Evolutionary conservation across 2,113 vertebrate genomes (phyloP).

Genomic region (Etia nguti): DNA sequence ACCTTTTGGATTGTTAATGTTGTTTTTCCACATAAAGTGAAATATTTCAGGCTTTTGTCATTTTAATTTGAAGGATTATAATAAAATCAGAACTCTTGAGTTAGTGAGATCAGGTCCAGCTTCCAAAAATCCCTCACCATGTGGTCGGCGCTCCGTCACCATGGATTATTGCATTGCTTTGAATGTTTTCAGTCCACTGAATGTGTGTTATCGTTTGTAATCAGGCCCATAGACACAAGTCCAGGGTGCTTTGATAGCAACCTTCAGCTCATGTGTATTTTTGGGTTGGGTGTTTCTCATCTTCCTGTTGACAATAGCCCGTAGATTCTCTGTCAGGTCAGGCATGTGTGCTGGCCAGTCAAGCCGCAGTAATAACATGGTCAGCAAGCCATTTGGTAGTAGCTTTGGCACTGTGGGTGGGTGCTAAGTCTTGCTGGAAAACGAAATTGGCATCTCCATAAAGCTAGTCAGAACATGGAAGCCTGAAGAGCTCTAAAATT

Average conservation of each 20-base stretch:
- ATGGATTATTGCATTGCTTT: background rate
- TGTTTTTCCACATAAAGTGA: background rate
- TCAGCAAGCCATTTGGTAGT: background rate
- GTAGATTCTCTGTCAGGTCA: background rate
- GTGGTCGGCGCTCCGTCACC: too few species aligned
- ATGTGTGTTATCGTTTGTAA: fast-evolving
- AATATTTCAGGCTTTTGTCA: background rate
- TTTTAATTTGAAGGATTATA: background rate
- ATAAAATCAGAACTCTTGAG: background rate
- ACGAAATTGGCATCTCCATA: background rate
- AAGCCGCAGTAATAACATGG: background rate
- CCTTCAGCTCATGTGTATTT: background rate
- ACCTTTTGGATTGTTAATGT: background rate
- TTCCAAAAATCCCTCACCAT: fast-evolving
- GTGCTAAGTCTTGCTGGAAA: background rate
- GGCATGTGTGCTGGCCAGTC: background rate
- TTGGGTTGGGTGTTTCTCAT: background rate
- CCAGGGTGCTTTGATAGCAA: background rate
- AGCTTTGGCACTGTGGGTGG: background rate
- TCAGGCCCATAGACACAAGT: background rate
- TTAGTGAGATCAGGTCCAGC: background rate
- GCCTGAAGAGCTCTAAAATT: background rate
- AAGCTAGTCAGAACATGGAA: background rate
- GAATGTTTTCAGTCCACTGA: background rate
- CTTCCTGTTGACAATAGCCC: background rate